Base-by-base conservation (phyloP, 2,797 vertebrate species). In the Pteropus rufus region DNA sequence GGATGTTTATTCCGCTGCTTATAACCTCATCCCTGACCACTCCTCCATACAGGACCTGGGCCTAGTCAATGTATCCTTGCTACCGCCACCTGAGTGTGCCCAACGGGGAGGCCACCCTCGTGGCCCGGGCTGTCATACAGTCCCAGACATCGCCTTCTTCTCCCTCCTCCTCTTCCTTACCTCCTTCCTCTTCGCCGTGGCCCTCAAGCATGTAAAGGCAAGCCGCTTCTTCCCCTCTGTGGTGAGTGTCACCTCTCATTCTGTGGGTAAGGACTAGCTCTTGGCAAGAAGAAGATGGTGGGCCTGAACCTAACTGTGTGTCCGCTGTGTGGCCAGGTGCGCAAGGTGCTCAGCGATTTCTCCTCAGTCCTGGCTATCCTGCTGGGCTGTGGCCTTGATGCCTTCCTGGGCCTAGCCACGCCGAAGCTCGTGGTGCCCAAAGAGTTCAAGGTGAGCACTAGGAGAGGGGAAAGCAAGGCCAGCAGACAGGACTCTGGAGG, bases 381-480 rank as follows among this genome's bases (percentile, higher is more conserved):
- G 0, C 52, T 98, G 95, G 98, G 98, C 98, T 99, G 98, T 0
- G 29, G 95, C 5, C 14, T 98, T 0, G 98, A 99, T 31, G 97
- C 98, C 3, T 31, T 95, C 64, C 96, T 99, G 96, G 99, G 98
- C 73, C 91, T 99, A 58, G 98, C 99, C 79, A 99, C 98, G 0
- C 98, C 98, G 11, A 99, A 99, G 94, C 98, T 99, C 87, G 97
- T 97, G 0, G 97, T 99, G 65, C 99, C 99, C 96, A 98, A 86
- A 0, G 97, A 98, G 88, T 98, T 99, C 93, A 98, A 99, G 99
- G 99, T 99, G 91, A 98, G 88, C 36, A 31, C 16, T 69, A 73
- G 81, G 84, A 69, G 73, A 11, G 67, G 15, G 52, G 31, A 81
- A 3, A 52, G 14, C 52, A 75, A n/a, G 41, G 49, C 44, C 76